These are phyloP conservation scores for Melieria omissa DNA, from an alignment of 2,888 invertebrate genomes.

Conservation along the genomic window DNA sequence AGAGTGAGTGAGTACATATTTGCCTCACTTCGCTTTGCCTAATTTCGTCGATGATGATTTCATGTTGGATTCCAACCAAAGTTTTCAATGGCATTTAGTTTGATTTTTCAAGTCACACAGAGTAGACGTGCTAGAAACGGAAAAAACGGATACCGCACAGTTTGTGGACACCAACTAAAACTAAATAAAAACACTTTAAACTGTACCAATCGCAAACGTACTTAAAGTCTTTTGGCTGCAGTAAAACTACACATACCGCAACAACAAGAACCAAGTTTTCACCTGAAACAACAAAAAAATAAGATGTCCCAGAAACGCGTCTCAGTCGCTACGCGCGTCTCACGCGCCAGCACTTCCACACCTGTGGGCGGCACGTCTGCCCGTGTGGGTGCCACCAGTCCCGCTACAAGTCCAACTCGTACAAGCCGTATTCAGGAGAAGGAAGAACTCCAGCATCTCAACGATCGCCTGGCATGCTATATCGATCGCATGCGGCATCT, in stretches of 20 bases:
- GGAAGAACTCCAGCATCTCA: constrained; percentile 90
- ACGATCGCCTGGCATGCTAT: constrained; percentile 95
- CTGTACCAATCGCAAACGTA: constrained; percentile 3
- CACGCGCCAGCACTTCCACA: constrained; percentile 61
- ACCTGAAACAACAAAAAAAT: constrained; percentile 23
- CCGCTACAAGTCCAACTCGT: constrained; percentile 89
- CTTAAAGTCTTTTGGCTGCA: background rate
- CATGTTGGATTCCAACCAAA: constrained; percentile 50
- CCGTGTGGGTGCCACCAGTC: constrained; percentile 68
- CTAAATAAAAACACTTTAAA: constrained; percentile 24
- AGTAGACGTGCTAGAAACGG: constrained; percentile 48
- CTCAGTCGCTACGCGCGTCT: constrained; percentile 58
- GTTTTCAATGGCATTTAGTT: constrained; percentile 53
- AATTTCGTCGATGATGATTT: constrained; percentile 61
- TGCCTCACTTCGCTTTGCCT: constrained; percentile 36
- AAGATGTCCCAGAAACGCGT: constrained; percentile 62
- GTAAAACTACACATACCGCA: too few species aligned
- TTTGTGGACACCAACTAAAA: constrained; percentile 21
- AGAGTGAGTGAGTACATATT: background rate
- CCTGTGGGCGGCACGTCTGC: constrained; percentile 53
- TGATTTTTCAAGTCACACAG: constrained; percentile 54
- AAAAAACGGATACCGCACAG: constrained; percentile 23
- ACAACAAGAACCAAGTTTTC: background rate
- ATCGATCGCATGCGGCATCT: constrained; percentile 94
- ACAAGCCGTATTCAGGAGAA: constrained; percentile 94